phyloP scores from a whole-genome alignment of 2,113 vertebrate genomes.

The Oriolus oriolus region DNA sequence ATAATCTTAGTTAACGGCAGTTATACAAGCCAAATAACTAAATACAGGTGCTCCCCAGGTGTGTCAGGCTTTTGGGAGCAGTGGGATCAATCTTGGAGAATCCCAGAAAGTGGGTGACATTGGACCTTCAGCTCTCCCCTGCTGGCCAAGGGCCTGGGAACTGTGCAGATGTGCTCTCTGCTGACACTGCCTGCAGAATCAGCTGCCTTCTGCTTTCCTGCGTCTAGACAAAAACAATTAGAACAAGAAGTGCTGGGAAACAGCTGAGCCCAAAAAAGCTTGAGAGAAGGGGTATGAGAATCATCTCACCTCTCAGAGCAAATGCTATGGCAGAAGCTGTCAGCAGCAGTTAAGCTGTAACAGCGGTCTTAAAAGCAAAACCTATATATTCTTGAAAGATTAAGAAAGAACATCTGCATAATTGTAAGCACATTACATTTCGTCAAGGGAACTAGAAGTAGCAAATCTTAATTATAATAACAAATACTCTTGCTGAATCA shows the following conservation, averaged over 20 bases:
- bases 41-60: neutral
- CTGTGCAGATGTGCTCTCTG: constrained; percentile 7
- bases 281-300: neutral
- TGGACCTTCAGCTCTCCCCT: neutral
- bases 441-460: neutral
- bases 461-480: neutral
- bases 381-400: neutral
- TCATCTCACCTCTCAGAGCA: neutral
- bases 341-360: neutral
- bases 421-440: neutral
- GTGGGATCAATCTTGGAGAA: neutral
- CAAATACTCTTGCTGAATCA: neutral
- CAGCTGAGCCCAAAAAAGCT: neutral
- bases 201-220: constrained; percentile 15
- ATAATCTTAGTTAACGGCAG: neutral
- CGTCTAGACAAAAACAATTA: neutral
- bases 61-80: neutral
- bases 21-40: neutral
- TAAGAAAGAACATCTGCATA: neutral
- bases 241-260: constrained; percentile 2
- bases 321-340: neutral
- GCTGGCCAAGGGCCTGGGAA: constrained; percentile 54
- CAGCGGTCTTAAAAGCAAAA: neutral
- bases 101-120: neutral
- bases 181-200: constrained; percentile 10